These are phyloP conservation scores for Polyploca ridens DNA, from an alignment of 2,888 invertebrate species.

Conservation along the genomic window DNA sequence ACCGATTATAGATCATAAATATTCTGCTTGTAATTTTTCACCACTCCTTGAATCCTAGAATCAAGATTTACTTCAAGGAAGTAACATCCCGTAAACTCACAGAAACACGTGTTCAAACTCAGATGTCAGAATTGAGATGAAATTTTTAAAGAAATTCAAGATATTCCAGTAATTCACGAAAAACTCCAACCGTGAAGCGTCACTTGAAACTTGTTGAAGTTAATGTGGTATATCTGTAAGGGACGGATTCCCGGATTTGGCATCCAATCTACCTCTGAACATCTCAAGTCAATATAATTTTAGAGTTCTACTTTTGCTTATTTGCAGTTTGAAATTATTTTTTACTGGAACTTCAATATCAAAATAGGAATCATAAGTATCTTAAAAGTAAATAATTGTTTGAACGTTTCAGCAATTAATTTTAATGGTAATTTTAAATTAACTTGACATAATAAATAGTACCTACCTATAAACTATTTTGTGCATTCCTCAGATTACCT, in stretches of 20 bases:
- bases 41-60: too few relatives aligned
- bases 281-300: too few relatives aligned
- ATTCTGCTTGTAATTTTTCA: too few relatives aligned
- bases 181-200: neutral
- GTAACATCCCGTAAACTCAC: neutral
- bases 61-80: neutral
- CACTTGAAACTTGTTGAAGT: conserved; percentile 2
- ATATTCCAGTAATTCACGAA: neutral
- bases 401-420: too few relatives aligned
- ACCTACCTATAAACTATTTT: too few relatives aligned
- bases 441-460: too few relatives aligned
- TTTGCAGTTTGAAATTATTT: too few relatives aligned
- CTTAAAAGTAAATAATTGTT: too few relatives aligned
- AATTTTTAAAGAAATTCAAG: neutral
- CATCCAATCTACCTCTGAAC: neutral
- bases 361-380: neutral
- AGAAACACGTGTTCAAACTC: neutral
- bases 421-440: too few relatives aligned
- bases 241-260: neutral
- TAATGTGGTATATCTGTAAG: conserved; percentile 4
- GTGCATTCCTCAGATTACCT: too few relatives aligned
- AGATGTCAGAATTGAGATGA: neutral
- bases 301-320: too few relatives aligned
- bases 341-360: neutral
- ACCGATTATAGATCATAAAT: too few relatives aligned